Percentiles rank a stretch among this genome's conserved stretches.
phyloP scores from a whole-genome alignment of 2,888 invertebrate species.

The Antheraea yamamai region DNA sequence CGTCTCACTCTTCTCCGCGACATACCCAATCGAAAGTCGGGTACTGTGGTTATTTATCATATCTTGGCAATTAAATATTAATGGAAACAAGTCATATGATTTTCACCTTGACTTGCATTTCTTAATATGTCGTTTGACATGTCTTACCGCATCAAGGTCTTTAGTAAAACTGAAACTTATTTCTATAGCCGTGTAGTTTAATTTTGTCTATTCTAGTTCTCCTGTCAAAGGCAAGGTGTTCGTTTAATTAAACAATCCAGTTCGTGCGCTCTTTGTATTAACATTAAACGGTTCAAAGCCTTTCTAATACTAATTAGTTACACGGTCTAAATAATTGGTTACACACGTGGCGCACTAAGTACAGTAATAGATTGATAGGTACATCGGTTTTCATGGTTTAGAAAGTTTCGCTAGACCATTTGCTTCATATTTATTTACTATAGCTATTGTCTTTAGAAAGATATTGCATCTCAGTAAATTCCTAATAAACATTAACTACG shows the following conservation, averaged over 20 bases:
- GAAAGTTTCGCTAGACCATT: neutral
- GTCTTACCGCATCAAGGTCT: neutral
- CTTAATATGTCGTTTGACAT: neutral
- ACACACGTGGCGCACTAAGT: neutral
- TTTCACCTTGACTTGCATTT: neutral
- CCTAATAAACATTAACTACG: too few relatives aligned
- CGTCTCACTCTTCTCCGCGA: too few relatives aligned
- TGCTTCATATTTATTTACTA: neutral
- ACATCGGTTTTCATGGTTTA: neutral
- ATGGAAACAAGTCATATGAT: too few relatives aligned
- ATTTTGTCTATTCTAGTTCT: neutral
- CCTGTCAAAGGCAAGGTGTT: neutral
- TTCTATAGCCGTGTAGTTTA: neutral
- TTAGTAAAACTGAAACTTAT: neutral
- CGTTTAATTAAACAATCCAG: conserved; percentile 8
- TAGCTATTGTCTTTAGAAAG: neutral
- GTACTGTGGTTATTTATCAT: too few relatives aligned
- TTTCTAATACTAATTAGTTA: conserved; percentile 8
- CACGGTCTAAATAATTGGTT: neutral
- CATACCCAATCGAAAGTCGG: too few relatives aligned
- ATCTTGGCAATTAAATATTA: too few relatives aligned
- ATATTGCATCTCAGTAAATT: neutral
- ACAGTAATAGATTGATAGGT: neutral
- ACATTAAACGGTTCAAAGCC: neutral
- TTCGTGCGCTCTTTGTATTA: neutral